Conservation (phyloP, 1,140 invertebrate genomes). For the Hycleus phaleratus region DNA sequence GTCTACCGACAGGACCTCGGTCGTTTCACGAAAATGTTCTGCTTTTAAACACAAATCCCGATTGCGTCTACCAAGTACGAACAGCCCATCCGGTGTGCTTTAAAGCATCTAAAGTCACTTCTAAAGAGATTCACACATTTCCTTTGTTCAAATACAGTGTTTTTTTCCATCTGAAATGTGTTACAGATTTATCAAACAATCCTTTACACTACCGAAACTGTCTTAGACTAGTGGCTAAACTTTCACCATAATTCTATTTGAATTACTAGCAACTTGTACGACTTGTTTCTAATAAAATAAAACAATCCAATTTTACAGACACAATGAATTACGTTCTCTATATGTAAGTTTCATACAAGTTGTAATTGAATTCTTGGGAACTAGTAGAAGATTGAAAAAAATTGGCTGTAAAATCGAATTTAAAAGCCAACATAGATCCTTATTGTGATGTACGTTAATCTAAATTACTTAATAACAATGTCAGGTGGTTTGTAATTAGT, state of each 20-base stretch:
- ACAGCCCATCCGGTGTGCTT: conserved; percentile 3
- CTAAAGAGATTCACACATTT: conserved; percentile 6
- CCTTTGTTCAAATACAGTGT: background rate
- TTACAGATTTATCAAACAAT: background rate
- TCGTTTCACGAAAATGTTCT: conserved; percentile 14
- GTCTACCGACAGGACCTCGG: conserved; percentile 4
- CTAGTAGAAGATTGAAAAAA: background rate
- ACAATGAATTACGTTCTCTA: background rate
- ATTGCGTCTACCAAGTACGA: conserved; percentile 9
- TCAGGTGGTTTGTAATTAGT: conserved; percentile 12
- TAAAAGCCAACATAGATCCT: background rate
- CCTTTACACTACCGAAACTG: background rate
- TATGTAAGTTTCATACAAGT: conserved; percentile 2
- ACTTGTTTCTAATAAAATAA: background rate
- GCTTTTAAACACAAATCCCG: conserved; percentile 19
- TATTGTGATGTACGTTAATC: conserved; percentile 7
- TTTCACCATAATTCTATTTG: background rate
- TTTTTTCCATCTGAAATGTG: no score
- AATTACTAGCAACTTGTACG: background rate
- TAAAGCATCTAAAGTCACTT: conserved; percentile 1
- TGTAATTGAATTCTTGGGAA: background rate
- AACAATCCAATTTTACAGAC: background rate
- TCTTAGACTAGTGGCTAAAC: background rate
- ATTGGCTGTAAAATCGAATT: background rate
- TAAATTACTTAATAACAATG: conserved; percentile 13